Evolutionary conservation across 2,888 invertebrate species (phyloP).

Genomic region (Hoplodrina blanda): DNA sequence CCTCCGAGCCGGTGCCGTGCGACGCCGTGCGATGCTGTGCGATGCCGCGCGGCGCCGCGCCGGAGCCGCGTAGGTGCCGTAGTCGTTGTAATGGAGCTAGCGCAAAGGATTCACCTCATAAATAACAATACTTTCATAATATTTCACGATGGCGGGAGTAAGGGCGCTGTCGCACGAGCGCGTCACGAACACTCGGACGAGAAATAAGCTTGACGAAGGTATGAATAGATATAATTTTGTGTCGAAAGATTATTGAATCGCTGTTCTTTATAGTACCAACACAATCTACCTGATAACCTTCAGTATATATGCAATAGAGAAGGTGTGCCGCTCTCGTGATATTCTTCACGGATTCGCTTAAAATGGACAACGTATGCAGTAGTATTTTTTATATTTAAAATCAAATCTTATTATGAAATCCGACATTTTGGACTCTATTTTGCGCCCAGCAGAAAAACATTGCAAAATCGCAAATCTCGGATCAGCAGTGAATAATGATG

Average conservation of each 20-base stretch:
- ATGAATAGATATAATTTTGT: no score
- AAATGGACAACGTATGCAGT: background rate
- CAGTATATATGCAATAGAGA: background rate
- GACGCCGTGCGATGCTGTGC: no score
- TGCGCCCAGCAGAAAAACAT: background rate
- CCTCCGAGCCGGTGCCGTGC: no score
- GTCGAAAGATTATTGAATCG: background rate
- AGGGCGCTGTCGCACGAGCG: background rate
- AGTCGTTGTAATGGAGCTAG: conserved; percentile 7
- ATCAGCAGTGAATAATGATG: conserved; percentile 6
- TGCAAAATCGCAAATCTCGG: background rate
- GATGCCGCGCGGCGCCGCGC: no score
- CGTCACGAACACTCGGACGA: conserved; percentile 12
- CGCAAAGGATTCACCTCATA: conserved; percentile 7
- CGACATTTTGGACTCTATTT: conserved; percentile 9
- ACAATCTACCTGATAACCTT: background rate
- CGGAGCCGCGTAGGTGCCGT: no score
- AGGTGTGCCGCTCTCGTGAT: background rate
- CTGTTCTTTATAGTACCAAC: conserved; percentile 5
- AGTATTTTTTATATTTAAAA: background rate
- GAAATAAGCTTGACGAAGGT: conserved; percentile 14
- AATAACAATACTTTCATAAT: conserved; percentile 30
- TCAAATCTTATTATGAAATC: background rate
- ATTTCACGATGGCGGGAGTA: conserved; percentile 8
- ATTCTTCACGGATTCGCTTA: background rate